Percentiles rank a stretch among this genome's conserved stretches.
Evolutionary conservation across 2,797 vertebrate species (phyloP).

Genomic region (Taenioides sp.): DNA sequence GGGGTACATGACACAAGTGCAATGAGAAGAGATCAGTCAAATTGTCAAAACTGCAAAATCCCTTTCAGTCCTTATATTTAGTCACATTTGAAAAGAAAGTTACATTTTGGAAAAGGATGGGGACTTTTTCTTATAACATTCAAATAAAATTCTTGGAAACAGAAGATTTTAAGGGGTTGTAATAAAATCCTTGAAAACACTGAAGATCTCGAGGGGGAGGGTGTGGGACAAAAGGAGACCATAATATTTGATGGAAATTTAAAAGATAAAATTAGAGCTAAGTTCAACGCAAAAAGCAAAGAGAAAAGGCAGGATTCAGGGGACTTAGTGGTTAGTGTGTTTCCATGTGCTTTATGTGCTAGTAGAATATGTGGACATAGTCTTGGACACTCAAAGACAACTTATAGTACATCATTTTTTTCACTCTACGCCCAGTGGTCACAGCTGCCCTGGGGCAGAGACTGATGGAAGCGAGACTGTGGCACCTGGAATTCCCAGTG

Average conservation of each 20-base stretch:
- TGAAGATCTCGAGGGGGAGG: background rate
- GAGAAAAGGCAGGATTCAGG: too few species aligned
- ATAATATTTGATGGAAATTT: background rate
- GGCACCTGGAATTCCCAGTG: too few species aligned
- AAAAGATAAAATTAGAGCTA: background rate
- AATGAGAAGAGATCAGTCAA: slow-evolving; percentile 5
- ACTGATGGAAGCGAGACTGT: too few species aligned
- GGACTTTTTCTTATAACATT: background rate
- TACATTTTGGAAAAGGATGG: background rate
- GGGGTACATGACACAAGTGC: background rate
- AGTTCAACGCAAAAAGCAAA: background rate
- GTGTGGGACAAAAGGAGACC: background rate
- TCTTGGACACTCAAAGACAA: too few species aligned
- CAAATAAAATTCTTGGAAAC: background rate
- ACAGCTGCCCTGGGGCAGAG: too few species aligned
- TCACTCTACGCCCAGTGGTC: too few species aligned
- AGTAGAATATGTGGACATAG: too few species aligned
- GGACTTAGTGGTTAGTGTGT: background rate
- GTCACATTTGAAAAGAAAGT: background rate
- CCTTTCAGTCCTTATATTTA: background rate
- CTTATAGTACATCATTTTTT: too few species aligned
- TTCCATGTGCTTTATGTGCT: background rate
- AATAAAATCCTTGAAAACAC: background rate
- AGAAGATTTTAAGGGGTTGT: background rate
- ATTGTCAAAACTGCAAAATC: slow-evolving; percentile 1